These are phyloP conservation scores for Macaria liturata DNA, from an alignment of 2,888 invertebrate species.

Conservation along the genomic window DNA sequence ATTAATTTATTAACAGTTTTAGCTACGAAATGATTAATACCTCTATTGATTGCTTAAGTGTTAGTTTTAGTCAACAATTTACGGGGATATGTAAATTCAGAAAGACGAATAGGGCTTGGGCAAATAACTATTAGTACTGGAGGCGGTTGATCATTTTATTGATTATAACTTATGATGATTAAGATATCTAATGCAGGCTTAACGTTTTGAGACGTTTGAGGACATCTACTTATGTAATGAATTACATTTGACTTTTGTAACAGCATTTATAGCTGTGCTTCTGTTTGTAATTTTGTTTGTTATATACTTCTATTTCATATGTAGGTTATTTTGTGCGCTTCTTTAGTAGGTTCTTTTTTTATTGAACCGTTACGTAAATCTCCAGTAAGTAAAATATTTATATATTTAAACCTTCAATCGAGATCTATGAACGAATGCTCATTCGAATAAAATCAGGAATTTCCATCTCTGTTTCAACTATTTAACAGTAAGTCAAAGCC, in stretches of 20 bases:
- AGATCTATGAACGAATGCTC: slow-evolving; percentile 43
- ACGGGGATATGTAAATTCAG: slow-evolving; percentile 26
- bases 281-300: too few relatives aligned
- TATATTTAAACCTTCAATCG: not conserved
- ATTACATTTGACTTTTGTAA: too few relatives aligned
- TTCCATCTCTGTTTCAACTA: slow-evolving; percentile 36
- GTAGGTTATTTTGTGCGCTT: too few relatives aligned
- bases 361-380: too few relatives aligned
- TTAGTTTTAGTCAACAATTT: slow-evolving; percentile 37
- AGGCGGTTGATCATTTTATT: slow-evolving; percentile 6
- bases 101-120: slow-evolving; percentile 14
- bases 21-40: slow-evolving; percentile 53
- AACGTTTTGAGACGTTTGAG: too few relatives aligned
- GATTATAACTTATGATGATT: slow-evolving; percentile 2
- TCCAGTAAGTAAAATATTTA: too few relatives aligned
- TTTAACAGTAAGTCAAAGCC: slow-evolving; percentile 19
- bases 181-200: not conserved
- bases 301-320: too few relatives aligned
- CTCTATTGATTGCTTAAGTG: slow-evolving; percentile 44
- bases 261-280: too few relatives aligned
- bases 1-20: slow-evolving; percentile 64
- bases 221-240: too few relatives aligned
- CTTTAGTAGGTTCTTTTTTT: too few relatives aligned
- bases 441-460: slow-evolving; percentile 54
- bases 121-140: slow-evolving; percentile 13